Conservation (phyloP, 2,797 vertebrate genomes). For the Phoebastria nigripes region DNA sequence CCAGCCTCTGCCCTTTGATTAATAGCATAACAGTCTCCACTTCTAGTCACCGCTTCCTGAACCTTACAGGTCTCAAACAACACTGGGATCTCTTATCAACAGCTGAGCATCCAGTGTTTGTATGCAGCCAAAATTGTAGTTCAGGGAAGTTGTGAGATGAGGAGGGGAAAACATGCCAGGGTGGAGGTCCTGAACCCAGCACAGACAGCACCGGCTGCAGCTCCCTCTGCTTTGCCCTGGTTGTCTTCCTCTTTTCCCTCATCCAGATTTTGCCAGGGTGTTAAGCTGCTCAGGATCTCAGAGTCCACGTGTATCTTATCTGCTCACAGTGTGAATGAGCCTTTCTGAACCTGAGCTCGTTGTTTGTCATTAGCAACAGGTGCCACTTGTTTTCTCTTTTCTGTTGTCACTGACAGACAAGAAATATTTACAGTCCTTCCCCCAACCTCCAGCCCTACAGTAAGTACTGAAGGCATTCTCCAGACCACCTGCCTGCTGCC, state of each 20-base stretch:
- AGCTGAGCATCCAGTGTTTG: neutral
- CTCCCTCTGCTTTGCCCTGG: neutral
- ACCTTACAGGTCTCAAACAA: neutral
- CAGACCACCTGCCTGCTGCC: neutral
- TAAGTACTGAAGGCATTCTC: neutral
- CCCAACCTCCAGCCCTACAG: neutral
- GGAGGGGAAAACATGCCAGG: neutral
- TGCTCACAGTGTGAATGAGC: neutral
- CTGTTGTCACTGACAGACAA: neutral
- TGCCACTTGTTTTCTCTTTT: neutral
- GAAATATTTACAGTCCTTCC: neutral
- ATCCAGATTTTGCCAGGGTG: neutral
- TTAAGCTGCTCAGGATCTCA: neutral
- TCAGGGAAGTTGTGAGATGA: neutral
- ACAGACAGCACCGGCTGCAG: neutral
- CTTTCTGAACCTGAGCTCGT: neutral
- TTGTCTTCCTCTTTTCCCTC: neutral
- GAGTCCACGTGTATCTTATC: neutral
- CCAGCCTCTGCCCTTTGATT: neutral
- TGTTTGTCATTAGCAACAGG: neutral
- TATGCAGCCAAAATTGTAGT: neutral
- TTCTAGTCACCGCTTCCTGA: neutral
- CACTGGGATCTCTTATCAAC: neutral
- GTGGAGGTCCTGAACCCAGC: neutral
- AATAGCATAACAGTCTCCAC: neutral